Evolutionary conservation across 37 sponge, comb jelly and placozoan genomes (phyloP).

Genomic region (Agelas oroides): DNA sequence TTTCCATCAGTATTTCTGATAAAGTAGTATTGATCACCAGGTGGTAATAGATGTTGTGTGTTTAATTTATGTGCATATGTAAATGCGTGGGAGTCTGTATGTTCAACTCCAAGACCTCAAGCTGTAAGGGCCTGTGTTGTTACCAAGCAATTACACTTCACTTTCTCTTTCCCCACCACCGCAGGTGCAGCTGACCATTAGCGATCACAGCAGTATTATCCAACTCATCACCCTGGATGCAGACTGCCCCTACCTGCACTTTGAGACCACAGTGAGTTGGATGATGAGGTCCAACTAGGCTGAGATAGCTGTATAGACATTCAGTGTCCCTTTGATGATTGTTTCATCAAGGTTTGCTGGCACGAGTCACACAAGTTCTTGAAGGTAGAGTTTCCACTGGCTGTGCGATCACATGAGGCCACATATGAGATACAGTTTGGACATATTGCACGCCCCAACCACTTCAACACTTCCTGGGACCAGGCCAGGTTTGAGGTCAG

Average conservation of each 20-base stretch:
- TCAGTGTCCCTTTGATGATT: too few species aligned
- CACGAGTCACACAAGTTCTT: constrained; percentile 75
- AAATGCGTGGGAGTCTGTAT: too few species aligned
- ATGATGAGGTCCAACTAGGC: constrained; percentile 22
- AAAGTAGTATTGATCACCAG: too few species aligned
- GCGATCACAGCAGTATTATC: constrained; percentile 27
- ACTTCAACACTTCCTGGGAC: constrained; percentile 88
- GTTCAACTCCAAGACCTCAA: too few species aligned
- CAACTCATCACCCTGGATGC: constrained; percentile 56
- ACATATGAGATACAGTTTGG: constrained; percentile 87
- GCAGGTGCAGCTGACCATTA: constrained; percentile 16
- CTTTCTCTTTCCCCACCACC: too few species aligned
- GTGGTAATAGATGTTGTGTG: too few species aligned
- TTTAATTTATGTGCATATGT: too few species aligned
- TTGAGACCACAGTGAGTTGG: constrained; percentile 40
- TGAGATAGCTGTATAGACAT: too few species aligned
- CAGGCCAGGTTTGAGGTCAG: constrained; percentile 81
- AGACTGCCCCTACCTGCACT: constrained; percentile 52
- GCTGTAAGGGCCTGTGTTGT: too few species aligned
- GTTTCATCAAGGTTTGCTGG: constrained; percentile 72
- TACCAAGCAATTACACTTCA: too few species aligned
- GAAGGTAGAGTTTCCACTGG: constrained; percentile 81
- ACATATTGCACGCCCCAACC: constrained; percentile 73
- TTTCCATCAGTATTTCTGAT: too few species aligned
- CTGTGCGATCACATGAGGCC: constrained; percentile 63